phyloP scores from a whole-genome alignment of 1,140 invertebrate species.

The Caenorhabditis tropicalis region DNA sequence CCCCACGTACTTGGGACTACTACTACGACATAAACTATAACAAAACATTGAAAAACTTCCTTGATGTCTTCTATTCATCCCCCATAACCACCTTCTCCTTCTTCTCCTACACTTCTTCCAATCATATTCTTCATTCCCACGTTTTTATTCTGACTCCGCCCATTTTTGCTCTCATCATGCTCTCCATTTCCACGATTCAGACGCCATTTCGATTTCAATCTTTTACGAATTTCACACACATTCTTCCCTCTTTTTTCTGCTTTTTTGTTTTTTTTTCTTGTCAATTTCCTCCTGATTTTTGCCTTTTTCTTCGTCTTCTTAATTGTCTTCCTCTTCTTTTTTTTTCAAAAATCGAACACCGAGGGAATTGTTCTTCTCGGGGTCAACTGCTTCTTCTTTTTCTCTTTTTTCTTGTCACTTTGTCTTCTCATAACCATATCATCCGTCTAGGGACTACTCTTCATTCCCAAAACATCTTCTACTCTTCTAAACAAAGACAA shows the following conservation, averaged over 20 bases:
- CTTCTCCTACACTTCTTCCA: no score
- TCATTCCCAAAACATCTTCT: background rate
- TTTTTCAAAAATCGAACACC: background rate
- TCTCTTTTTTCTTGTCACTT: background rate
- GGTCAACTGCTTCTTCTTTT: background rate
- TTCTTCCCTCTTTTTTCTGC: background rate
- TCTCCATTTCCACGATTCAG: background rate
- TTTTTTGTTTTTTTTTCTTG: background rate
- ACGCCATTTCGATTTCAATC: background rate
- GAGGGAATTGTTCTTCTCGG: background rate
- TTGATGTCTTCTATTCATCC: slow-evolving; percentile 27
- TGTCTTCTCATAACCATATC: background rate
- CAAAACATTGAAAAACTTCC: slow-evolving; percentile 27
- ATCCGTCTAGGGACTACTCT: background rate
- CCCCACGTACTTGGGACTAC: background rate
- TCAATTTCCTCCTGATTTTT: background rate
- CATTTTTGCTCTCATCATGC: background rate
- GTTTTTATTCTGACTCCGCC: background rate
- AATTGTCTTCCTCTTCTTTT: background rate
- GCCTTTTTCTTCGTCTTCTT: no score
- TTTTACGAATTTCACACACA: background rate
- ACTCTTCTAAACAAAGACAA: no score
- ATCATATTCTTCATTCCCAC: slow-evolving; percentile 1
- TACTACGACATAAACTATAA: background rate
- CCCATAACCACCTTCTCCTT: background rate